Evolutionary conservation across 2,888 invertebrate species (phyloP).

Genomic region (Amorpha juglandis): DNA sequence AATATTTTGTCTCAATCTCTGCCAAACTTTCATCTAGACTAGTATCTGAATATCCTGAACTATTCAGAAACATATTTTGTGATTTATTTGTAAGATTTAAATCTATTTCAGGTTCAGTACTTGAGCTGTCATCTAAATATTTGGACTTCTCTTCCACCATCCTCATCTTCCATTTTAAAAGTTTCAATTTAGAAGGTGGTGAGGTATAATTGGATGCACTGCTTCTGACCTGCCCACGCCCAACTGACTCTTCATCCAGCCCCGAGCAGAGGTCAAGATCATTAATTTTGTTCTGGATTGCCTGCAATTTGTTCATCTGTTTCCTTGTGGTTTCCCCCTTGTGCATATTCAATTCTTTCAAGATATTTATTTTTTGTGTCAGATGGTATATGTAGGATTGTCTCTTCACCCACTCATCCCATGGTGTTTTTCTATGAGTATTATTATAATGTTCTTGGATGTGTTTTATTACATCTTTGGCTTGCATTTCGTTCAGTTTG

Average conservation of each 20-base stretch:
- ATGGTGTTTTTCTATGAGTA: conserved; percentile 36
- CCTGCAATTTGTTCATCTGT: not conserved
- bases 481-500: conserved; percentile 43
- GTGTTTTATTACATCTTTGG: conserved; percentile 46
- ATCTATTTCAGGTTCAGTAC: not conserved
- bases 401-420: conserved; percentile 45
- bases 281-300: not conserved
- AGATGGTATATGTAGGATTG: conserved; percentile 41
- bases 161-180: conserved; percentile 11
- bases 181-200: not conserved
- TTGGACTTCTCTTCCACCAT: not conserved
- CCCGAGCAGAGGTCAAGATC: not conserved
- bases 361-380: not conserved
- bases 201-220: not conserved
- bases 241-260: not conserved
- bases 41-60: conserved; percentile 4
- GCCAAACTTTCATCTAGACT: conserved; percentile 5
- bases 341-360: not conserved
- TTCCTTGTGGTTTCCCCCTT: not conserved
- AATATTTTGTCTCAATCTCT: not conserved
- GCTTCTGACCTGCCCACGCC: not conserved
- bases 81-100: not conserved
- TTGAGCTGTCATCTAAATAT: not conserved
- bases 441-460: conserved; percentile 47
- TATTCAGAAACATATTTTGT: not conserved